A percentile compares a stretch with the other conserved stretches of the same genome.
Evolutionary conservation across 2,113 vertebrate species (phyloP).

Genomic region (Hystrix brachyura): DNA sequence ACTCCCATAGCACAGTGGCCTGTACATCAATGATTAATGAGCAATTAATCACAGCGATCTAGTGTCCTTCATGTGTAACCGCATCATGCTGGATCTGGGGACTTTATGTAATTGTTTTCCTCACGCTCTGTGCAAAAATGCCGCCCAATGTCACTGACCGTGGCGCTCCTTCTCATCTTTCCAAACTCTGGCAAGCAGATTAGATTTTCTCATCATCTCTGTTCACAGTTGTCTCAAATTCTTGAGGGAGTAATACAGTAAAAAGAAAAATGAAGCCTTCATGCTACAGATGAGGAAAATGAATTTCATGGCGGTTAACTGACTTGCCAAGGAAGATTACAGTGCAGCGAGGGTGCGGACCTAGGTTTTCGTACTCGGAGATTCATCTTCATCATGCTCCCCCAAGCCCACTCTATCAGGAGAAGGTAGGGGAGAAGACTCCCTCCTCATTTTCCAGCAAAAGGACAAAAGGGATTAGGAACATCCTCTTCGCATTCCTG

Average conservation of each 20-base stretch:
- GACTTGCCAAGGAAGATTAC: background rate
- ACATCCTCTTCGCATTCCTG: background rate
- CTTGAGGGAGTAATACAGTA: background rate
- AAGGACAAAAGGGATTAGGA: background rate
- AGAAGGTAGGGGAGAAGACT: background rate
- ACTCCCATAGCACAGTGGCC: background rate
- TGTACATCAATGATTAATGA: background rate
- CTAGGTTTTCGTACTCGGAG: background rate
- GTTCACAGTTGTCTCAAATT: background rate
- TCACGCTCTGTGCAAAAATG: background rate
- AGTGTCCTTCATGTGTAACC: background rate
- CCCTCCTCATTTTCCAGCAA: background rate
- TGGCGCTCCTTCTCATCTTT: background rate
- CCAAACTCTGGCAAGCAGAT: background rate
- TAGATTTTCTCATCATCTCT: background rate
- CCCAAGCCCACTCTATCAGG: background rate
- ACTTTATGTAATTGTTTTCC: background rate
- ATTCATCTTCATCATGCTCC: accelerated
- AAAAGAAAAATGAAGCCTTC: background rate
- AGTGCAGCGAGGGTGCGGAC: background rate
- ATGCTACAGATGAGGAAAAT: background rate
- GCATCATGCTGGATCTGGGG: background rate
- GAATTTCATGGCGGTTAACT: background rate
- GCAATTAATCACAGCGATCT: background rate
- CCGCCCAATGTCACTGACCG: background rate